A percentile compares a stretch with the other conserved stretches of the same genome.
These are phyloP conservation scores for Drosophila kambysellisi DNA, from an alignment of 2,888 invertebrate species.

Conservation along the genomic window DNA sequence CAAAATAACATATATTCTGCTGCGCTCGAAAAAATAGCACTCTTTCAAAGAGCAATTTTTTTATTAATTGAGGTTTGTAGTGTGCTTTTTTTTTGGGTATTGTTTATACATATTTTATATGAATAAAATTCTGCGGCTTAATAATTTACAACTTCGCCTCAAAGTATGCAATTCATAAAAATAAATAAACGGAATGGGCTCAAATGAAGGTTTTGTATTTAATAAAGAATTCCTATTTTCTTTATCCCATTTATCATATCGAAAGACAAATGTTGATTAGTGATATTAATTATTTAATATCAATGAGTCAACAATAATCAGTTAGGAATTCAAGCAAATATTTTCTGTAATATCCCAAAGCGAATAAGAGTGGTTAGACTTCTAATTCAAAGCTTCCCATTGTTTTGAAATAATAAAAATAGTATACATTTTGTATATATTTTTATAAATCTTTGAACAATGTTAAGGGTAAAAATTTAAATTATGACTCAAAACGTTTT, in stretches of 20 bases:
- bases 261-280: neutral
- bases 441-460: neutral
- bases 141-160: slow-evolving; percentile 10
- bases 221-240: neutral
- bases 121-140: neutral
- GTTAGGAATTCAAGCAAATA: neutral
- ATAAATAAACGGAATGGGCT: neutral
- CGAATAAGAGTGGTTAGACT: neutral
- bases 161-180: slow-evolving; percentile 23
- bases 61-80: neutral
- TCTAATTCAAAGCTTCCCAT: neutral
- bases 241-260: neutral
- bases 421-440: neutral
- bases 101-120: neutral
- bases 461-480: neutral
- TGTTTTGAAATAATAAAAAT: neutral
- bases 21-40: neutral
- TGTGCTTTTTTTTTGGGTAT: neutral
- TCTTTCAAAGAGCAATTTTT: neutral
- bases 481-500: slow-evolving; percentile 2
- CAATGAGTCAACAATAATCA: neutral
- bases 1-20: neutral
- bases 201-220: neutral
- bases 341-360: neutral
- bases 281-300: too few species aligned